A percentile compares a stretch with the other conserved stretches of the same genome.
These are phyloP conservation scores for Pangasianodon gigas DNA, from an alignment of 2,113 vertebrate genomes.

Conservation along the genomic window DNA sequence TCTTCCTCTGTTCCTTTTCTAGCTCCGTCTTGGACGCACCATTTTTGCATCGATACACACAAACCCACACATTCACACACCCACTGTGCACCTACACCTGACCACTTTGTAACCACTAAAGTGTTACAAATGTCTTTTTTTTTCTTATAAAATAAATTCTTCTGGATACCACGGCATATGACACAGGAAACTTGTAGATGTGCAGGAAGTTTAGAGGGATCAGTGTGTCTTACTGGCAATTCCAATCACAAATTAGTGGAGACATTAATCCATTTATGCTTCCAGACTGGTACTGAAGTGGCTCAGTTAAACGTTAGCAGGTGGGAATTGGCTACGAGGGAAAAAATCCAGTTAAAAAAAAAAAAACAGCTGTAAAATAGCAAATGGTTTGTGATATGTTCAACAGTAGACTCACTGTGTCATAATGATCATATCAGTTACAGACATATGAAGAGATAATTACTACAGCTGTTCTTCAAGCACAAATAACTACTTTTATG, in stretches of 20 bases:
- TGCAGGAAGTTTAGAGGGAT: background rate
- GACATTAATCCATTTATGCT: background rate
- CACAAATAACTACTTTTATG: background rate
- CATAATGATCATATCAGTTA: background rate
- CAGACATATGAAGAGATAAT: slow-evolving; percentile 1
- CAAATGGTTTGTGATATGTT: background rate
- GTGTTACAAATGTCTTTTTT: background rate
- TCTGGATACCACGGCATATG: background rate
- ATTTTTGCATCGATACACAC: background rate
- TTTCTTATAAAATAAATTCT: background rate
- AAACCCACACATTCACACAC: background rate
- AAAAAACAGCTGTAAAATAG: background rate
- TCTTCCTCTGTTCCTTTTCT: background rate
- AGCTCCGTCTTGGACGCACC: background rate
- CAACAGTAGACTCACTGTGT: background rate
- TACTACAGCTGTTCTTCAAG: background rate
- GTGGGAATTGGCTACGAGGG: background rate
- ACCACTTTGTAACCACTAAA: background rate
- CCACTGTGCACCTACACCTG: background rate
- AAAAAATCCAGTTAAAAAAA: background rate
- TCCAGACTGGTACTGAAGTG: background rate
- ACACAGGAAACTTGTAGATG: background rate
- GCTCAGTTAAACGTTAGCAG: background rate
- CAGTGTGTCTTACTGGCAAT: background rate
- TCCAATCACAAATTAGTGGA: slow-evolving; percentile 31